Evolutionary conservation across 1,140 invertebrate genomes (phyloP).

Genomic region (Euglossa dilemma): DNA sequence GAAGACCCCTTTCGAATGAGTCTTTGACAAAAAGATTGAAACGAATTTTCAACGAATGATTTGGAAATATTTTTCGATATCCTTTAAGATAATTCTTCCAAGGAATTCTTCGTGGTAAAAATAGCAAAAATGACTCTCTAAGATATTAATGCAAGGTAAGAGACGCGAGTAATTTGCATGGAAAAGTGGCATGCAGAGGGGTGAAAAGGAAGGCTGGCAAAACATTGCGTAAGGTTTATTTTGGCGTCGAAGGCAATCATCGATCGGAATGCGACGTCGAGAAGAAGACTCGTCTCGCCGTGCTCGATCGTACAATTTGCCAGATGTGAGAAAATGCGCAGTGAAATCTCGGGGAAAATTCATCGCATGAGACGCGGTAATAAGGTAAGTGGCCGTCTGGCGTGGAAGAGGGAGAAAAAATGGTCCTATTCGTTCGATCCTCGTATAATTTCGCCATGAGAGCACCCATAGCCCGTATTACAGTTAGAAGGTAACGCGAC

Average conservation of each 20-base stretch:
- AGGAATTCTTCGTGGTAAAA: too few species aligned
- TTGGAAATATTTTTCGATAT: background rate
- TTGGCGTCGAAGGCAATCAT: constrained; percentile 66
- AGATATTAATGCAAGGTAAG: background rate
- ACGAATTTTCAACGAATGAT: too few species aligned
- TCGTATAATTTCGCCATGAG: constrained; percentile 28
- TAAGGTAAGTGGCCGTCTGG: too few species aligned
- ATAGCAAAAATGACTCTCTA: too few species aligned
- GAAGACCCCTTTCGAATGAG: background rate
- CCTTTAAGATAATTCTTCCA: background rate
- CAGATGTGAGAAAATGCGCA: background rate
- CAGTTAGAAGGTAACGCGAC: constrained; percentile 75
- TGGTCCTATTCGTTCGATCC: background rate
- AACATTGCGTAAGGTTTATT: constrained; percentile 24
- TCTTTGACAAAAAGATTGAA: background rate
- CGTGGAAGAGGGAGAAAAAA: background rate
- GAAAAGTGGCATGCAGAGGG: background rate
- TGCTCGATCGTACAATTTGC: background rate
- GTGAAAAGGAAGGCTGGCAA: constrained; percentile 9
- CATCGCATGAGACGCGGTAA: background rate
- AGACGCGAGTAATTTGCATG: too few species aligned
- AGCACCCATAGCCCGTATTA: constrained; percentile 71
- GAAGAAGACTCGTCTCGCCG: constrained; percentile 57
- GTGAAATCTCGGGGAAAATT: background rate
- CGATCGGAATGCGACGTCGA: constrained; percentile 75